Percentiles rank a stretch among this genome's conserved stretches.
Conservation (phyloP, 92 coral and sea anemone species). For the Bergia sp. region DNA sequence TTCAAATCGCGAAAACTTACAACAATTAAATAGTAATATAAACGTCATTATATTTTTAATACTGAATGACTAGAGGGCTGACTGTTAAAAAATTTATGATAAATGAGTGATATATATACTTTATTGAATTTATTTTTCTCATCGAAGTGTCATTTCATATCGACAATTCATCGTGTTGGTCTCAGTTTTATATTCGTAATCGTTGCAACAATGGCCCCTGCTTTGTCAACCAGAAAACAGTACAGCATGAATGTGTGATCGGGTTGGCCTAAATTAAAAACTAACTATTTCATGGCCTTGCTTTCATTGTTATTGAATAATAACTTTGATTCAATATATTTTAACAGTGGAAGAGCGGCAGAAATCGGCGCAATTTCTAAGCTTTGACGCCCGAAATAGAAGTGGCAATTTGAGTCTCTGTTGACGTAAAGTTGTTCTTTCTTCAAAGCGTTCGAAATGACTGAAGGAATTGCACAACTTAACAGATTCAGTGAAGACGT, state of each 20-base stretch:
- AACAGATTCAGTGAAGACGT: too few species aligned
- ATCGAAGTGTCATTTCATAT: background rate
- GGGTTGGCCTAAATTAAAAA: background rate
- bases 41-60: background rate
- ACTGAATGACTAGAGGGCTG: background rate
- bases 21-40: background rate
- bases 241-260: background rate
- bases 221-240: conserved; percentile 7
- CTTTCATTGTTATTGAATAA: background rate
- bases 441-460: background rate
- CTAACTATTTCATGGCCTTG: background rate
- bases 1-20: background rate
- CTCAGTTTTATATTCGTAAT: background rate
- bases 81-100: background rate
- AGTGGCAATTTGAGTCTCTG: too few species aligned
- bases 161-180: background rate
- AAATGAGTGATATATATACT: background rate
- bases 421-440: background rate
- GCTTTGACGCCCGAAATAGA: background rate
- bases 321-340: background rate
- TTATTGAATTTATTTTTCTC: background rate
- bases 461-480: background rate
- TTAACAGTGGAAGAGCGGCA: background rate
- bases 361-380: background rate
- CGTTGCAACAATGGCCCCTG: background rate